Conservation (phyloP, 2,888 invertebrate genomes). For the Diploptera punctata region DNA sequence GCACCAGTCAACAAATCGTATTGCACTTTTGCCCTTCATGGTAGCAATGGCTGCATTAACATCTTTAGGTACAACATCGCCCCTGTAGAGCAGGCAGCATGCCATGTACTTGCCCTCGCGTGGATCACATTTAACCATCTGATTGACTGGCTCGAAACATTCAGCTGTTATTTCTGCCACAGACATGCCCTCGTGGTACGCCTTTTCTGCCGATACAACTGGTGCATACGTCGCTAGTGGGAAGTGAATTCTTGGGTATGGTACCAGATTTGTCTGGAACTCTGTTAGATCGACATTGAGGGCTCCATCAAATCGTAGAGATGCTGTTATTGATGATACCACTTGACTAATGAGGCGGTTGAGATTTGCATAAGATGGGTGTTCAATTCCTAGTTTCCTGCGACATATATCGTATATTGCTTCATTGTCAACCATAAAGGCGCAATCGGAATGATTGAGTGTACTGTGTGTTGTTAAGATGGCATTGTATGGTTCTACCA, state of each 20-base stretch:
- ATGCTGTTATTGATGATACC: constrained; percentile 75
- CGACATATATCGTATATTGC: too few species aligned
- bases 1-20: too few species aligned
- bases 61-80: constrained; percentile 55
- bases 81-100: constrained; percentile 52
- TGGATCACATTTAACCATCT: constrained; percentile 57
- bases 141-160: constrained; percentile 65
- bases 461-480: not conserved
- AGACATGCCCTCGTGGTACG: constrained; percentile 60
- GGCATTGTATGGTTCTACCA: not conserved
- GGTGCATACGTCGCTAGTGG: constrained; percentile 55
- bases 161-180: constrained; percentile 63
- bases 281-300: constrained; percentile 79
- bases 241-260: constrained; percentile 92
- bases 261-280: constrained; percentile 90
- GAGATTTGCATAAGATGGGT: constrained; percentile 84
- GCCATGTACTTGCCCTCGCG: constrained; percentile 60
- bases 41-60: constrained; percentile 58
- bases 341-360: constrained; percentile 78
- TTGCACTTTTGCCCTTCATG: not conserved
- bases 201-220: constrained; percentile 64
- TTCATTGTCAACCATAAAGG: too few species aligned
- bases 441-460: constrained; percentile 16
- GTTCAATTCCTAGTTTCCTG: too few species aligned
- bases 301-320: constrained; percentile 81